These are phyloP conservation scores for Syngnathus typhle DNA, from an alignment of 2,113 vertebrate species.

Conservation along the genomic window DNA sequence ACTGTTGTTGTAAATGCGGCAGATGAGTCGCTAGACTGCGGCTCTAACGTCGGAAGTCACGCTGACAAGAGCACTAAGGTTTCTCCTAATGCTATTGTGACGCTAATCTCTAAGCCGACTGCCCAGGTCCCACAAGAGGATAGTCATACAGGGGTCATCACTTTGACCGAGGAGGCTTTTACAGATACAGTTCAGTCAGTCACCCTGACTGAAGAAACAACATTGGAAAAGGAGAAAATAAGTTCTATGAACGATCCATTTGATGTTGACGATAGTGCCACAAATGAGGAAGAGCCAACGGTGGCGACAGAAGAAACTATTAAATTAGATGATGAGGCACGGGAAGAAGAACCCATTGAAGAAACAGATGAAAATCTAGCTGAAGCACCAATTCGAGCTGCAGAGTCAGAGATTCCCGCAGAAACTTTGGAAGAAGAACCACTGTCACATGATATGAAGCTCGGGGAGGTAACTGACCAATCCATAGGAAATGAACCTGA, in stretches of 20 bases:
- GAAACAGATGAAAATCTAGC: background rate
- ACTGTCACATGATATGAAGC: background rate
- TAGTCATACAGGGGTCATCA: slow-evolving; percentile 4
- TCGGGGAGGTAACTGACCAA: background rate
- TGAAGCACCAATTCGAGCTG: background rate
- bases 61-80: background rate
- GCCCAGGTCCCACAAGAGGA: slow-evolving; percentile 4
- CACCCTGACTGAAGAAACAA: background rate
- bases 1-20: background rate
- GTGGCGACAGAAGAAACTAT: background rate
- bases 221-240: background rate
- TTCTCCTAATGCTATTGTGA: background rate
- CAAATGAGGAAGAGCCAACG: background rate
- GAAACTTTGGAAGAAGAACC: background rate
- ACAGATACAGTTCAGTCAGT: background rate
- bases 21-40: background rate
- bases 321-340: background rate
- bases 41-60: background rate
- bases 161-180: slow-evolving; percentile 1
- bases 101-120: slow-evolving; percentile 6
- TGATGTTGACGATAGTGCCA: background rate
- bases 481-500: background rate
- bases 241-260: background rate
- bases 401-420: background rate
- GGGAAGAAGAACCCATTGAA: slow-evolving; percentile 2